phyloP scores from a whole-genome alignment of 1,140 invertebrate genomes.

The Calosoma granatense region DNA sequence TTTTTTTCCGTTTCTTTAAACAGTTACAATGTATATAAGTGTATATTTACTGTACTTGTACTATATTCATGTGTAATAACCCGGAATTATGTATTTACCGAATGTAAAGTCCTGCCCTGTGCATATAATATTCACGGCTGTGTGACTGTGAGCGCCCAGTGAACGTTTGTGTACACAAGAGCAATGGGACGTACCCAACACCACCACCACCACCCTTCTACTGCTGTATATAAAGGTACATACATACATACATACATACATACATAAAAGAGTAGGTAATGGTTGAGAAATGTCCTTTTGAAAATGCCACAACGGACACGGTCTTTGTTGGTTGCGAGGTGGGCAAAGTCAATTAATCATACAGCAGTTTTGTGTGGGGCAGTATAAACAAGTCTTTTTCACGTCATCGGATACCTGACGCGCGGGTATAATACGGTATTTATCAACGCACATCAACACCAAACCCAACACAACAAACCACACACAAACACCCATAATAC shows the following conservation, averaged over 20 bases:
- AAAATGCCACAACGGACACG: not conserved
- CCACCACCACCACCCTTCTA: too few relatives aligned
- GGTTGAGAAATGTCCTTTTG: slow-evolving; percentile 4
- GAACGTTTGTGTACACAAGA: too few relatives aligned
- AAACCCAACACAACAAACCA: slow-evolving; percentile 10
- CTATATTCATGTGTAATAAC: too few relatives aligned
- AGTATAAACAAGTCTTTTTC: slow-evolving; percentile 38
- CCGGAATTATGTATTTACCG: too few relatives aligned
- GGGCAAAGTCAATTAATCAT: slow-evolving; percentile 30
- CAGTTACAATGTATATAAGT: too few relatives aligned
- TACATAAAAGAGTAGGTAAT: not conserved
- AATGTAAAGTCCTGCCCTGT: too few relatives aligned
- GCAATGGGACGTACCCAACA: too few relatives aligned
- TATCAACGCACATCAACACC: slow-evolving; percentile 36
- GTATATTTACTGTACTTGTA: too few relatives aligned
- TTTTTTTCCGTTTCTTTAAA: too few relatives aligned
- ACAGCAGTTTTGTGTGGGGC: slow-evolving; percentile 24
- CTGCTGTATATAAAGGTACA: not conserved
- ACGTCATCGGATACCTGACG: slow-evolving; percentile 37
- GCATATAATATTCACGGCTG: too few relatives aligned
- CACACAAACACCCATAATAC: not conserved
- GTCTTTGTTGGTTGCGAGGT: slow-evolving; percentile 12
- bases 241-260: not conserved
- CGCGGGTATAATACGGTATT: slow-evolving; percentile 34
- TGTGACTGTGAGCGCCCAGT: too few relatives aligned